Evolutionary conservation across 2,888 invertebrate genomes (phyloP).

Genomic region (Lithodes maja): DNA sequence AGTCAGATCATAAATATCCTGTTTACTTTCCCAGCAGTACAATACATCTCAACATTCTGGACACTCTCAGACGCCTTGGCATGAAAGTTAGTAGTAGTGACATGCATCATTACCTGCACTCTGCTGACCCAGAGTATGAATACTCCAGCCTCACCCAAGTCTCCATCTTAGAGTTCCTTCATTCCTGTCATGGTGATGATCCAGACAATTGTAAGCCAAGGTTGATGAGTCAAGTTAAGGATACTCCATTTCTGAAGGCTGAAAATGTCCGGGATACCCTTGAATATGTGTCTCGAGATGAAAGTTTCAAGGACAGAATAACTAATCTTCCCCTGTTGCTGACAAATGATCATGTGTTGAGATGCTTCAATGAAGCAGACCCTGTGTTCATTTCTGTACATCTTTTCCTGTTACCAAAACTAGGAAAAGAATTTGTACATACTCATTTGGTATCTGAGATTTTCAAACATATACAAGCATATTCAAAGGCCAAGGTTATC

Average conservation of each 20-base stretch:
- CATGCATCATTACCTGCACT: background rate
- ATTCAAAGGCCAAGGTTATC: slow-evolving; percentile 5
- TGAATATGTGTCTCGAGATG: background rate
- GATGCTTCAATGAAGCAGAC: background rate
- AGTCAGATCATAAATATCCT: slow-evolving; percentile 17
- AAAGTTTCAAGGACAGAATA: background rate
- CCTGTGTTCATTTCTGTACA: slow-evolving; percentile 48
- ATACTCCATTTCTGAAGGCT: slow-evolving; percentile 17
- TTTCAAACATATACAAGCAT: background rate
- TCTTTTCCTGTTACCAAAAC: slow-evolving; percentile 18
- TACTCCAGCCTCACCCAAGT: slow-evolving; percentile 10
- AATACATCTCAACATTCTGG: background rate
- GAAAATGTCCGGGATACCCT: slow-evolving; percentile 9
- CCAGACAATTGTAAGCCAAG: slow-evolving; percentile 21
- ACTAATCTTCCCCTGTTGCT: slow-evolving; percentile 34
- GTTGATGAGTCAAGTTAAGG: background rate
- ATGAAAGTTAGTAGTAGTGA: slow-evolving; percentile 41
- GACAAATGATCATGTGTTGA: slow-evolving; percentile 31
- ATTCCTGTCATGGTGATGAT: slow-evolving; percentile 22
- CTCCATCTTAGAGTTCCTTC: background rate
- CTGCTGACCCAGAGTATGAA: background rate
- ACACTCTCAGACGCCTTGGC: slow-evolving; percentile 34
- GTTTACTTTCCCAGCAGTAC: slow-evolving; percentile 5
- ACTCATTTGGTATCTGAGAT: background rate
- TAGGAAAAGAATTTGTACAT: slow-evolving; percentile 33